Percentiles rank a stretch among this genome's conserved stretches.
phyloP scores from a whole-genome alignment of 2,797 vertebrate species.

The Clarias pachynema region DNA sequence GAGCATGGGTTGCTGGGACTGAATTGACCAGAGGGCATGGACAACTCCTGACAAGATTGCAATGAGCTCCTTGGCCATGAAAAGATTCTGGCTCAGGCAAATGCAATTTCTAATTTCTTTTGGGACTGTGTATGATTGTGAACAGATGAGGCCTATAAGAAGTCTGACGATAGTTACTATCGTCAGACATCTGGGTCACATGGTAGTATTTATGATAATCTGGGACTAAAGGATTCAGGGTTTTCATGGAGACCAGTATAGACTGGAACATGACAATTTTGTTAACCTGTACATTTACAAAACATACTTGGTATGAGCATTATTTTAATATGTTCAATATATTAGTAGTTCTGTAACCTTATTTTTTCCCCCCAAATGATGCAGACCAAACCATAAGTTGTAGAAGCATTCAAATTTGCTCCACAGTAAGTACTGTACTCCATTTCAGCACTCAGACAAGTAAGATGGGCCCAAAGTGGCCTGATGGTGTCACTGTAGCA shows the following conservation, averaged over 20 bases:
- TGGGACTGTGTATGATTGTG: background rate
- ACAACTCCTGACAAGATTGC: no score
- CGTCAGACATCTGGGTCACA: background rate
- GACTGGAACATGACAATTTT: background rate
- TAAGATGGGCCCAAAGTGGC: background rate
- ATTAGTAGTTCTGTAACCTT: background rate
- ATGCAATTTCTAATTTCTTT: background rate
- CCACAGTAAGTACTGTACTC: background rate
- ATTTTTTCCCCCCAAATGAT: background rate
- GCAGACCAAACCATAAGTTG: background rate
- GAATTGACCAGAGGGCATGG: no score
- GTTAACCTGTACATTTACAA: background rate
- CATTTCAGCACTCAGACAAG: background rate
- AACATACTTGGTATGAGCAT: background rate
- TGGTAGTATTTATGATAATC: background rate
- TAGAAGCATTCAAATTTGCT: background rate
- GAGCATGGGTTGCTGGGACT: no score
- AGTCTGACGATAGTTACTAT: background rate
- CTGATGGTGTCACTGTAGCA: conserved; percentile 20
- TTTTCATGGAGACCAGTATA: background rate
- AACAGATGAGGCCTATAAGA: background rate
- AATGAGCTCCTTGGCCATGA: no score
- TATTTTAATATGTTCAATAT: background rate
- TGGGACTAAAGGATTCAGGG: background rate
- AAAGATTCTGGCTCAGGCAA: no score